Evolutionary conservation across 2,113 vertebrate genomes (phyloP).

Genomic region (Progne subis): DNA sequence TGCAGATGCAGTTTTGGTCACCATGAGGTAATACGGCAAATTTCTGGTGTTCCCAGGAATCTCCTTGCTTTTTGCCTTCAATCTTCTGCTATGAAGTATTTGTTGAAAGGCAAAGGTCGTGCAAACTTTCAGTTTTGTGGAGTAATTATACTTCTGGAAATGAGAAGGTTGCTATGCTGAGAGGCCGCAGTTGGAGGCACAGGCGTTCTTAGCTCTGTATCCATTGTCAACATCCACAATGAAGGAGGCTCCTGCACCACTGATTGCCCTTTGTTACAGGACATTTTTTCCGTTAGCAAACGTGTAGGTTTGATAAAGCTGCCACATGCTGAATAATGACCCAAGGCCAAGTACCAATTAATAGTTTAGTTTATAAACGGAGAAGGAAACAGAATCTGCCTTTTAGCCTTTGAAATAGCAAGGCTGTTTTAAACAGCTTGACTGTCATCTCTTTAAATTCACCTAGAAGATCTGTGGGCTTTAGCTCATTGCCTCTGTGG

Average conservation of each 20-base stretch:
- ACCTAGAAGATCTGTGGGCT: background rate
- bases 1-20: background rate
- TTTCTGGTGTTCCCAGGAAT: background rate
- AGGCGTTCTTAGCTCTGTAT: background rate
- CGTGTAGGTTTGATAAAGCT: background rate
- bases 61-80: background rate
- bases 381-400: background rate
- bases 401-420: conserved; percentile 3
- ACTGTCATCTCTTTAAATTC: background rate
- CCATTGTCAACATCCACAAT: background rate
- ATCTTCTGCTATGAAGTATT: background rate
- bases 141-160: background rate
- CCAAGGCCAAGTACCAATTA: background rate
- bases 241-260: background rate
- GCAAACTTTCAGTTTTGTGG: background rate
- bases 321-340: background rate
- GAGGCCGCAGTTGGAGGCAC: background rate
- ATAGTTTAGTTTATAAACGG: background rate
- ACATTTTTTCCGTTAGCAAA: background rate
- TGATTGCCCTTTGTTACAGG: background rate
- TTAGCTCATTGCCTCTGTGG: background rate
- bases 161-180: background rate
- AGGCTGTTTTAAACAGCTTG: background rate
- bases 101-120: background rate
- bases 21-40: background rate